Evolutionary conservation across 1,140 invertebrate genomes (phyloP).

Genomic region (Aplysia californica): DNA sequence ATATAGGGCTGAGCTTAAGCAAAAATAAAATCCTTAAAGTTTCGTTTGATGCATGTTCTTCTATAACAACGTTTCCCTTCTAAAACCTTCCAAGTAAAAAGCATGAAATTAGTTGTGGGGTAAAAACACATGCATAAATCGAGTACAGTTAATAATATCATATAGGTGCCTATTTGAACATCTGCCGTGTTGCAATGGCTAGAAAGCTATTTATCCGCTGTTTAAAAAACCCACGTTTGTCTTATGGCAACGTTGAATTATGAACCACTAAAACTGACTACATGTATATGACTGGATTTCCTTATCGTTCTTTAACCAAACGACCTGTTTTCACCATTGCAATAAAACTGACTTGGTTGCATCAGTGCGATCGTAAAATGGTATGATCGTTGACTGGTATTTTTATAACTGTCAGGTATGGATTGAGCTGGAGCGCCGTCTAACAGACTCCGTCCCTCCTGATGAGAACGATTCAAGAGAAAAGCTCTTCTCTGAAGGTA

Average conservation of each 20-base stretch:
- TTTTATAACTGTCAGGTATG: constrained; percentile 34
- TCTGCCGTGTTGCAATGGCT: too few species aligned
- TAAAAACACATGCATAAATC: too few species aligned
- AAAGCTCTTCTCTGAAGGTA: constrained; percentile 44
- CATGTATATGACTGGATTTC: too few species aligned
- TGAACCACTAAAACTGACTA: too few species aligned
- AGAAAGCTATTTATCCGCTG: too few species aligned
- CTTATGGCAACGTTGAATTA: neutral
- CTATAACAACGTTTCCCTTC: too few species aligned
- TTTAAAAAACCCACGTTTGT: neutral
- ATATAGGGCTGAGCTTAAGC: neutral
- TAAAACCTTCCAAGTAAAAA: too few species aligned
- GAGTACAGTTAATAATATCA: too few species aligned
- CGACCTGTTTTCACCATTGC: too few species aligned
- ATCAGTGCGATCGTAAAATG: neutral
- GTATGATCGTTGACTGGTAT: neutral
- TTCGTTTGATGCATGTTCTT: neutral
- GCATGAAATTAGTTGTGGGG: too few species aligned
- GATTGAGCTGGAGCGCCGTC: constrained; percentile 40
- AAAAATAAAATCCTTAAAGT: neutral
- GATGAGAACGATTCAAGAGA: constrained; percentile 31
- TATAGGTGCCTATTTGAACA: too few species aligned
- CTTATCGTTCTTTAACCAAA: too few species aligned
- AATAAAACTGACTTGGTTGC: neutral
- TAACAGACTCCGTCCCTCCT: constrained; percentile 34